Evolutionary conservation across 2,888 invertebrate genomes (phyloP).

Genomic region (Bombylius major): DNA sequence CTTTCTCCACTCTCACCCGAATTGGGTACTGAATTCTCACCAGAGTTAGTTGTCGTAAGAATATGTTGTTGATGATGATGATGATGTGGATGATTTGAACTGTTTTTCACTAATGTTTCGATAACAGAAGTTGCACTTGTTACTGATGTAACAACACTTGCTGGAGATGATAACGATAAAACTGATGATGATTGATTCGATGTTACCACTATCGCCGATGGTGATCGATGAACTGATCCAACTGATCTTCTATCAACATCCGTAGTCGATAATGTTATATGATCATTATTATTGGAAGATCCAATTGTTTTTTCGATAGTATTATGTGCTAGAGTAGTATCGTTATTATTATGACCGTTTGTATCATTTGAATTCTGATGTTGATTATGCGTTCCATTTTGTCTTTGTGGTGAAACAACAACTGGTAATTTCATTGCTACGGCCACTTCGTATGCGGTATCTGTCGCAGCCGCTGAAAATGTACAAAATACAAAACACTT

Average conservation of each 20-base stretch:
- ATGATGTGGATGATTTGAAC: not conserved
- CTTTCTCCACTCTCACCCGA: constrained; percentile 11
- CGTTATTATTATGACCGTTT: constrained; percentile 3
- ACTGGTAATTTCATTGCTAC: constrained; percentile 17
- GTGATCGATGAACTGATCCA: constrained; percentile 7
- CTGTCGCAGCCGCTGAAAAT: constrained; percentile 10
- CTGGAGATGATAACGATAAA: constrained; percentile 1
- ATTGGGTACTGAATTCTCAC: constrained; percentile 4
- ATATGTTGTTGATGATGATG: constrained; percentile 1
- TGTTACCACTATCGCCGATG: constrained; percentile 16
- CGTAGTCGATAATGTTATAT: not conserved
- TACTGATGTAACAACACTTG: not conserved
- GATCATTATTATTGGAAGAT: not conserved
- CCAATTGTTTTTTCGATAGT: not conserved
- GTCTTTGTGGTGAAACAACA: constrained; percentile 14
- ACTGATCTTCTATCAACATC: not conserved
- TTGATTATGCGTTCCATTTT: constrained; percentile 11
- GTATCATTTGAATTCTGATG: constrained; percentile 16
- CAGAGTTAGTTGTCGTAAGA: not conserved
- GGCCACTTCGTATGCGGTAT: constrained; percentile 15
- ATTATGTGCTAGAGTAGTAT: not conserved
- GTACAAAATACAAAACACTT: constrained; percentile 1
- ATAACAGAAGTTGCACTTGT: constrained; percentile 7
- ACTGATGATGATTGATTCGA: constrained; percentile 1
- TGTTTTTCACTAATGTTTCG: constrained; percentile 4